Conservation (phyloP, 2,888 invertebrate species). For the Acleris literana region DNA sequence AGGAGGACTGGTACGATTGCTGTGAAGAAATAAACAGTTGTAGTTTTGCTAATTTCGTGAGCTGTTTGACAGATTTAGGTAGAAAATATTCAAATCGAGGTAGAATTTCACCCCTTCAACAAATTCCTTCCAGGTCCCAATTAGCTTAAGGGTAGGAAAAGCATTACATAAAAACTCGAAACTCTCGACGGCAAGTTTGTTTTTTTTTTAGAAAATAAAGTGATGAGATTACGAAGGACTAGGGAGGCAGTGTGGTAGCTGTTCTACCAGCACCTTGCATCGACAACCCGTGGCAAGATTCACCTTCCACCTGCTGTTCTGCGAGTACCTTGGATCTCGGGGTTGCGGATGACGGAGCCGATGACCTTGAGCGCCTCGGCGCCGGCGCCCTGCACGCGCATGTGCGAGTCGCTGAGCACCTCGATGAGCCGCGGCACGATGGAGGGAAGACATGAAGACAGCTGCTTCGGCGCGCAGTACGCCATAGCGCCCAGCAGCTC, state of each 20-base stretch:
- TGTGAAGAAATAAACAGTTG: constrained; percentile 46
- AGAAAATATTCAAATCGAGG: no score
- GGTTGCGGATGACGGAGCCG: constrained; percentile 98
- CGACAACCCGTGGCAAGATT: no score
- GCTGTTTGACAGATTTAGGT: no score
- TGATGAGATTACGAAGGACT: background rate
- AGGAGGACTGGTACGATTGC: constrained; percentile 94
- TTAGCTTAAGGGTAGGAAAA: no score
- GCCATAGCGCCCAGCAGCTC: constrained; percentile 99
- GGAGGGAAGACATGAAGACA: constrained; percentile 98
- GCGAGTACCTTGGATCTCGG: constrained; percentile 93
- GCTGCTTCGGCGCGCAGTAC: constrained; percentile 98
- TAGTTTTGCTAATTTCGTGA: background rate
- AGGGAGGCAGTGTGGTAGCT: no score
- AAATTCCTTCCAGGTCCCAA: no score
- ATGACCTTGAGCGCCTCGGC: constrained; percentile 97
- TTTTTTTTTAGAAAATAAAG: no score
- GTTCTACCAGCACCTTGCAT: no score
- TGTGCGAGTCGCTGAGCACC: constrained; percentile 98
- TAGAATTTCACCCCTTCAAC: no score
- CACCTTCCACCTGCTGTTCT: background rate
- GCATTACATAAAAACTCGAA: no score
- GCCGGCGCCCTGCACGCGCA: constrained; percentile 98
- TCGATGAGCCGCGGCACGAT: constrained; percentile 99
- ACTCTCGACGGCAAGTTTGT: no score